phyloP scores from a whole-genome alignment of 1,140 invertebrate genomes.

The Zaprionus camerounensis region DNA sequence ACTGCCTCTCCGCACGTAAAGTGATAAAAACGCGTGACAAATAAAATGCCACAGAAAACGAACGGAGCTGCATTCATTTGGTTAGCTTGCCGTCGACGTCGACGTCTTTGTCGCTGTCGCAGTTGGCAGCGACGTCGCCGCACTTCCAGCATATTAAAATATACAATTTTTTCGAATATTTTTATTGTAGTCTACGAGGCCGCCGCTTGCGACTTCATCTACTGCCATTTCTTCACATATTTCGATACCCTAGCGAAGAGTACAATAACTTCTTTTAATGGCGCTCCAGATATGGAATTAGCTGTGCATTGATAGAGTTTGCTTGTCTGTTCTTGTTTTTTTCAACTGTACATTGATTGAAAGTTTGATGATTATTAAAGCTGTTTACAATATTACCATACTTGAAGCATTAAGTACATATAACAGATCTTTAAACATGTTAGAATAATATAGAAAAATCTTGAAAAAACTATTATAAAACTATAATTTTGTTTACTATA shows the following conservation, averaged over 20 bases:
- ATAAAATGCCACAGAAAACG: constrained; percentile 70
- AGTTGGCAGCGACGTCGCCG: constrained; percentile 2
- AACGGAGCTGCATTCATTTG: constrained; percentile 55
- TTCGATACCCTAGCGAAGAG: not conserved
- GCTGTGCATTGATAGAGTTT: too few relatives aligned
- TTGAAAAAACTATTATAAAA: too few relatives aligned
- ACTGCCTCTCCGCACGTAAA: constrained; percentile 64
- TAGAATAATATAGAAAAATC: not conserved
- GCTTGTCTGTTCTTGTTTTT: too few relatives aligned
- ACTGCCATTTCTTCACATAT: constrained; percentile 25
- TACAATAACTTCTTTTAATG: not conserved
- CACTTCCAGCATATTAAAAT: constrained; percentile 72
- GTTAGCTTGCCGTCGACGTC: constrained; percentile 20
- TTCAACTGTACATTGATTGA: too few relatives aligned
- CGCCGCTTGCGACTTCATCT: constrained; percentile 47
- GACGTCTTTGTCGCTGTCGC: not conserved
- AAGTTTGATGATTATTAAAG: too few relatives aligned
- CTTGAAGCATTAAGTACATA: not conserved
- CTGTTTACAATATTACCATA: too few relatives aligned
- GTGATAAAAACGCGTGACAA: constrained; percentile 82
- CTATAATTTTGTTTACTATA: too few relatives aligned
- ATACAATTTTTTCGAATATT: constrained; percentile 70
- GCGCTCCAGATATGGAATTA: too few relatives aligned
- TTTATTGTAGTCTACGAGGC: constrained; percentile 71
- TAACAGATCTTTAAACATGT: rapidly evolving